Conservation (phyloP, 2,888 invertebrate species). For the Onchidella celtica region DNA sequence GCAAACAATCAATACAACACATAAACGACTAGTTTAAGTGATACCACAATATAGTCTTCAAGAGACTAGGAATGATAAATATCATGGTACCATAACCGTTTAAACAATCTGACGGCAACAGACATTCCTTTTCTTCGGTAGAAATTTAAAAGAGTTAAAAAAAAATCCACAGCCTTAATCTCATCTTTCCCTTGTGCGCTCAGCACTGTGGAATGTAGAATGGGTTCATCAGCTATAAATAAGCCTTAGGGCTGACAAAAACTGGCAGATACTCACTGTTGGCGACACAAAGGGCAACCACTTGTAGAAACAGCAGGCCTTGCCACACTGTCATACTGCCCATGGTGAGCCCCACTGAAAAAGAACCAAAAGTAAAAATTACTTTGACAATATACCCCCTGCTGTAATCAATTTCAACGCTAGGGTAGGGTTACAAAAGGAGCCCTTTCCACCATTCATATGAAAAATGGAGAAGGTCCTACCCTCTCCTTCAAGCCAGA, state of each 20-base stretch:
- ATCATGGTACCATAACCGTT: too few relatives aligned
- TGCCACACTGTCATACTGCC: conserved; percentile 41
- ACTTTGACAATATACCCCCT: not conserved
- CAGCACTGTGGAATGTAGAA: not conserved
- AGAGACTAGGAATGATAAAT: too few relatives aligned
- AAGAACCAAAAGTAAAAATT: not conserved
- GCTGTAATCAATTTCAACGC: not conserved
- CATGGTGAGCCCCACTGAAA: conserved; percentile 43
- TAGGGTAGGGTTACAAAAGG: not conserved
- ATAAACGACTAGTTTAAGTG: too few relatives aligned
- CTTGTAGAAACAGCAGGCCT: conserved; percentile 34
- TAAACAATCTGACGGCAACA: too few relatives aligned
- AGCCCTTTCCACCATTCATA: not conserved
- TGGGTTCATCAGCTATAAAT: not conserved
- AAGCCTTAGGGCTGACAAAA: not conserved
- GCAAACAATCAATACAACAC: too few relatives aligned
- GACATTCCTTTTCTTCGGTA: too few relatives aligned
- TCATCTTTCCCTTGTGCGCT: not conserved
- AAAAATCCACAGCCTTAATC: too few relatives aligned
- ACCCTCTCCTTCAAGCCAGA: not conserved
- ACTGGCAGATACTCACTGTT: conserved; percentile 30
- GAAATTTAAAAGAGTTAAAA: too few relatives aligned
- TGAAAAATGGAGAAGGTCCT: not conserved
- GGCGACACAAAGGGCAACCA: conserved; percentile 26
- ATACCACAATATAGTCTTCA: too few relatives aligned